Evolutionary conservation across 2,113 vertebrate genomes (phyloP).

Genomic region (Paramormyrops kingsleyae): DNA sequence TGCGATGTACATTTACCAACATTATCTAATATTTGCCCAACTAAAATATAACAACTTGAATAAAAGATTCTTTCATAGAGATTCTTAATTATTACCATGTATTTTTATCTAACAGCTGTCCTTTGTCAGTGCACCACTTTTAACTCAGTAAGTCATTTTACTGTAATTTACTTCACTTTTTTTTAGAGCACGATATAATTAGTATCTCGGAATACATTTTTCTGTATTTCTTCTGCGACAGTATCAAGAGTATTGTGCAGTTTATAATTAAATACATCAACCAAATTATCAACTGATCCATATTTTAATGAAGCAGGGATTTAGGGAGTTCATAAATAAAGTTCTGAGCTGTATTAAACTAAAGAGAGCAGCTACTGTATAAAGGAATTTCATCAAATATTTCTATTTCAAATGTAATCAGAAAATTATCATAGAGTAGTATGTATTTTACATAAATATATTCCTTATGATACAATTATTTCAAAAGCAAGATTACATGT

Average conservation of each 20-base stretch:
- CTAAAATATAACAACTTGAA: not conserved
- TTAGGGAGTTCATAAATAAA: constrained; percentile 4
- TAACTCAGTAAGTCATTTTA: not conserved
- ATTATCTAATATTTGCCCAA: not conserved
- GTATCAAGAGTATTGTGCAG: constrained; percentile 4
- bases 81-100: not conserved
- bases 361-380: not conserved
- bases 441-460: not conserved
- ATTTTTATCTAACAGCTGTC: not conserved
- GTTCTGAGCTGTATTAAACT: not conserved
- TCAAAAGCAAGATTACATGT: not conserved
- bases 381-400: not conserved
- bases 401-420: not conserved
- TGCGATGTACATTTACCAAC: not conserved
- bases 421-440: not conserved
- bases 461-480: not conserved
- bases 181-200: not conserved
- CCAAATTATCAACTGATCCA: not conserved
- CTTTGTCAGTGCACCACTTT: not conserved
- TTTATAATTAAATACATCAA: constrained; percentile 4
- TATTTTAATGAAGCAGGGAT: not conserved
- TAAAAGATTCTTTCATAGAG: not conserved
- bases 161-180: not conserved
- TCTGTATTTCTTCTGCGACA: not conserved
- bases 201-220: not conserved